A percentile compares a stretch with the other conserved stretches of the same genome.
These are phyloP conservation scores for Apantesis nais DNA, from an alignment of 2,888 invertebrate species.

Conservation along the genomic window DNA sequence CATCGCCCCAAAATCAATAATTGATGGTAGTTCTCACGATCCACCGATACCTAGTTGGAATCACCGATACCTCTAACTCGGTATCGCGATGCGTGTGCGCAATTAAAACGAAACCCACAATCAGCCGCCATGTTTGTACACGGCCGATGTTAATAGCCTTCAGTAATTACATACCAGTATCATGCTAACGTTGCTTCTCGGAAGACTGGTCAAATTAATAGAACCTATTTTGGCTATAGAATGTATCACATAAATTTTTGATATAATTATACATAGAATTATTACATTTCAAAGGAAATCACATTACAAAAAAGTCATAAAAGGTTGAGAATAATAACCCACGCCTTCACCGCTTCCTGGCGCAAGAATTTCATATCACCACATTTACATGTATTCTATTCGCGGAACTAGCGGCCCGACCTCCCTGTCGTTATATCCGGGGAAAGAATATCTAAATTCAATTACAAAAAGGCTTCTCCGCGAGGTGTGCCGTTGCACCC, in stretches of 20 bases:
- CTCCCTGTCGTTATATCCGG: slow-evolving; percentile 77
- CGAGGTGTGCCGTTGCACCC: slow-evolving; percentile 82
- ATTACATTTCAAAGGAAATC: slow-evolving; percentile 41
- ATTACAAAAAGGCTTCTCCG: slow-evolving; percentile 83
- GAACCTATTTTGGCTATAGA: slow-evolving; percentile 74
- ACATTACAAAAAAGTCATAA: slow-evolving; percentile 49
- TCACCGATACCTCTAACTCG: slow-evolving; percentile 75
- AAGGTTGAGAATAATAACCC: slow-evolving; percentile 60
- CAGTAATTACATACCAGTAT: slow-evolving; percentile 84
- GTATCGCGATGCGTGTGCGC: slow-evolving; percentile 83
- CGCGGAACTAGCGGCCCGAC: slow-evolving; percentile 71
- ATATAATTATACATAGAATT: slow-evolving; percentile 46
- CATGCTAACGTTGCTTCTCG: slow-evolving; percentile 81
- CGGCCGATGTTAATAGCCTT: slow-evolving; percentile 84
- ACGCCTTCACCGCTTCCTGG: slow-evolving; percentile 59
- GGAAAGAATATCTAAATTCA: slow-evolving; percentile 84
- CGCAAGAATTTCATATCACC: slow-evolving; percentile 75
- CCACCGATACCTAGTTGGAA: slow-evolving; percentile 67
- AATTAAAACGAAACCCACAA: slow-evolving; percentile 85
- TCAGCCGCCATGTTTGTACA: slow-evolving; percentile 86
- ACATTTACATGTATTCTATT: slow-evolving; percentile 71
- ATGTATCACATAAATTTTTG: slow-evolving; percentile 51
- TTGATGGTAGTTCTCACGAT: slow-evolving; percentile 79
- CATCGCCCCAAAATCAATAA: slow-evolving; percentile 71
- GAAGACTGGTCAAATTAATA: slow-evolving; percentile 84